phyloP scores from a whole-genome alignment of 2,888 invertebrate species.

The Aspidiotus destructor region DNA sequence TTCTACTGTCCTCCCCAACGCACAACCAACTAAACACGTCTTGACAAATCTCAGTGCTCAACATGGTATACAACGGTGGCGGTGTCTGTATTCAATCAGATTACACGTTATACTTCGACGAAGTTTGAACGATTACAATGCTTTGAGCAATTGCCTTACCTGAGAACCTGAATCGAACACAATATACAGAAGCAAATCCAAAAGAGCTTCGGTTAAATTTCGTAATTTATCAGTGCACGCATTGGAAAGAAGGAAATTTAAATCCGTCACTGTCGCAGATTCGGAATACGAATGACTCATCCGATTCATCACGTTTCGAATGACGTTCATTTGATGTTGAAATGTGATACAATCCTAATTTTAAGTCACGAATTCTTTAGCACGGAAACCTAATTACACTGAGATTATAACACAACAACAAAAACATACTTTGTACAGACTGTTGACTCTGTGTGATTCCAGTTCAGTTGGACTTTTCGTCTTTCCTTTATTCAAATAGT shows the following conservation, averaged over 20 bases:
- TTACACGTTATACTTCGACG: background rate
- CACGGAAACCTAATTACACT: no score
- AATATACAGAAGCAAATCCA: conserved; percentile 68
- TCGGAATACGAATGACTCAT: conserved; percentile 15
- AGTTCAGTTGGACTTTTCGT: conserved; percentile 15
- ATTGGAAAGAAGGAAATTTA: conserved; percentile 45
- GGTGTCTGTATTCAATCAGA: conserved; percentile 40
- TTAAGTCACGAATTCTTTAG: no score
- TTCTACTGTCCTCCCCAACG: conserved; percentile 65
- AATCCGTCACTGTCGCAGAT: conserved; percentile 39
- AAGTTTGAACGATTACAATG: no score
- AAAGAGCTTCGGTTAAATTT: conserved; percentile 67
- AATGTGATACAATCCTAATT: conserved; percentile 67
- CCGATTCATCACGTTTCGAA: conserved; percentile 27
- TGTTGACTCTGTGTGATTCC: conserved; percentile 19
- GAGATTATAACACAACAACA: no score
- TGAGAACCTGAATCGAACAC: conserved; percentile 50
- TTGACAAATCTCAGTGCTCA: conserved; percentile 48
- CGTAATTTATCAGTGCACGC: conserved; percentile 75
- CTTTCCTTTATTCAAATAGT: conserved; percentile 55
- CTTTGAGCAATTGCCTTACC: background rate
- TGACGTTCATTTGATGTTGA: conserved; percentile 77
- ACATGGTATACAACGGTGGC: conserved; percentile 42
- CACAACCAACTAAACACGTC: conserved; percentile 62
- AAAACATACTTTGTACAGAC: conserved; percentile 24